A percentile compares a stretch with the other conserved stretches of the same genome.
Conservation (phyloP, 2,113 vertebrate species). For the Phrynosoma blainvillii region DNA sequence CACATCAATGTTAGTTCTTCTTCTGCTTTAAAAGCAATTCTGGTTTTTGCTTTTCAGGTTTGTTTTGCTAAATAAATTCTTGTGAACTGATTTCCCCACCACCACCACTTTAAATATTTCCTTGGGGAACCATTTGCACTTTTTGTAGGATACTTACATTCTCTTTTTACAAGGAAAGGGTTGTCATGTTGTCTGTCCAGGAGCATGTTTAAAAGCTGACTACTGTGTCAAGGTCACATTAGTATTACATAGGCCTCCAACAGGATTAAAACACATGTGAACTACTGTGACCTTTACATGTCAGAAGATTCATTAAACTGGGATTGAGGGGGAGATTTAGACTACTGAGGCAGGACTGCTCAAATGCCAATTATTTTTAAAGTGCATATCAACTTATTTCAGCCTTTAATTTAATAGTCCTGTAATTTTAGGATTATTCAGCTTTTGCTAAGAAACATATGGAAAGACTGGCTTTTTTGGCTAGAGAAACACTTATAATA, state of each 20-base stretch:
- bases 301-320: slow-evolving; percentile 65
- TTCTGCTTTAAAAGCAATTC: slow-evolving; percentile 45
- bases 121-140: slow-evolving; percentile 68
- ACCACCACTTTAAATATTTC: slow-evolving; percentile 60
- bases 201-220: slow-evolving; percentile 62
- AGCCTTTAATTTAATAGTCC: slow-evolving; percentile 58
- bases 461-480: slow-evolving; percentile 20
- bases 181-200: slow-evolving; percentile 58
- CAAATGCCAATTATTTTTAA: slow-evolving; percentile 64
- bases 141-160: slow-evolving; percentile 68
- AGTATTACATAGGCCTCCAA: slow-evolving; percentile 53
- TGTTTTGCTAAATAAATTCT: slow-evolving; percentile 60
- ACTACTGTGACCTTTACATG: slow-evolving; percentile 61
- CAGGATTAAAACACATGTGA: slow-evolving; percentile 49
- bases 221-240: slow-evolving; percentile 47
- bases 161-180: slow-evolving; percentile 67
- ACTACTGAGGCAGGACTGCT: slow-evolving; percentile 59
- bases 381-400: slow-evolving; percentile 61
- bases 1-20: slow-evolving; percentile 14
- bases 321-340: slow-evolving; percentile 42
- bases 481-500: slow-evolving; percentile 11
- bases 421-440: slow-evolving; percentile 47
- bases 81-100: slow-evolving; percentile 59
- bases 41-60: slow-evolving; percentile 48
- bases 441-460: slow-evolving; percentile 44